Evolutionary conservation across 2,797 vertebrate species (phyloP).

Genomic region (Argyrosomus regius): DNA sequence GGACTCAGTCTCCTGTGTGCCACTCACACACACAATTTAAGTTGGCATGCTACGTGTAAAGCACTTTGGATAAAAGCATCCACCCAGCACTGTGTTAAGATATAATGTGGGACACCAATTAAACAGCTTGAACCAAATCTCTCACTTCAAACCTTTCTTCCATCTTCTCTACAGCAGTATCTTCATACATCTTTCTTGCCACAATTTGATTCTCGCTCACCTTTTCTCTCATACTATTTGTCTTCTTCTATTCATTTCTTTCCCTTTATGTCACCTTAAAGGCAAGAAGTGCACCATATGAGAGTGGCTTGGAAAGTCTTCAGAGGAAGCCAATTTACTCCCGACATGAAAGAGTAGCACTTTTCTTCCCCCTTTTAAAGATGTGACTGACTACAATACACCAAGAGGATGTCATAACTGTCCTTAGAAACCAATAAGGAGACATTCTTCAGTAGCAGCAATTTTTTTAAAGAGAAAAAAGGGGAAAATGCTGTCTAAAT

Average conservation of each 20-base stretch:
- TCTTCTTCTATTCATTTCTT: slow-evolving; percentile 20
- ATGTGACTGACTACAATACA: slow-evolving; percentile 40
- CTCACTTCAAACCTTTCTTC: slow-evolving; percentile 23
- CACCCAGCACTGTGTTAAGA: slow-evolving; percentile 27
- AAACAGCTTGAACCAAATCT: slow-evolving; percentile 12
- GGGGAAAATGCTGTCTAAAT: slow-evolving; percentile 36
- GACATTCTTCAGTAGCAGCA: slow-evolving; percentile 21
- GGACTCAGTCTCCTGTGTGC: slow-evolving; percentile 17
- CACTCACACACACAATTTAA: slow-evolving; percentile 33
- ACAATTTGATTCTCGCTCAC: slow-evolving; percentile 23
- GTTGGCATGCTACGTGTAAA: slow-evolving; percentile 38
- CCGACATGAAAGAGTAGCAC: slow-evolving; percentile 56
- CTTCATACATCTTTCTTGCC: slow-evolving; percentile 22
- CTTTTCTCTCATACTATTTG: slow-evolving; percentile 24
- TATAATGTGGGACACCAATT: slow-evolving; percentile 29
- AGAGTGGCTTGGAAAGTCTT: slow-evolving; percentile 47
- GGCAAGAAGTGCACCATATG: slow-evolving; percentile 15
- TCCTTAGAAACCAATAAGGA: slow-evolving; percentile 52
- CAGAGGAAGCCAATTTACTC: slow-evolving; percentile 66
- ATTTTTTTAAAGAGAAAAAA: slow-evolving; percentile 4
- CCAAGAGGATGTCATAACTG: slow-evolving; percentile 49
- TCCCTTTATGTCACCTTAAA: slow-evolving; percentile 50
- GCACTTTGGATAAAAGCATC: slow-evolving; percentile 58
- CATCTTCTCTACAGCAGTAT: slow-evolving; percentile 4
- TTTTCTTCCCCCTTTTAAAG: slow-evolving; percentile 42